A percentile compares a stretch with the other conserved stretches of the same genome.
Evolutionary conservation across 2,113 vertebrate species (phyloP).

Genomic region (Riparia riparia): DNA sequence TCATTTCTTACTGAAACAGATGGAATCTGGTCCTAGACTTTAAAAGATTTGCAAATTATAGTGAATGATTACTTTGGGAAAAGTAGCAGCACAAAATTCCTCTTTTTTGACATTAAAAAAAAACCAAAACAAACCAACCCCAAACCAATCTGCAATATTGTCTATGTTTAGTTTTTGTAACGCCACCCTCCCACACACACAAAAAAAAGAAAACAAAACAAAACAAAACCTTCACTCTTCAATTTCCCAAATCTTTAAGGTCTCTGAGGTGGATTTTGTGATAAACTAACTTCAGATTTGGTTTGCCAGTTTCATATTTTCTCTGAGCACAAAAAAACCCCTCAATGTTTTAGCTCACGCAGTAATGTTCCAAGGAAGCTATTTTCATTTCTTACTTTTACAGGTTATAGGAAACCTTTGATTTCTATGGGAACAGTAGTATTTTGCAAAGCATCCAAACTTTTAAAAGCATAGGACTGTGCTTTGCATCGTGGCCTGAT

Average conservation of each 20-base stretch:
- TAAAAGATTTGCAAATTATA: not conserved
- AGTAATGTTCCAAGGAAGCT: slow-evolving; percentile 1
- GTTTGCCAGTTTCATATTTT: slow-evolving; percentile 7
- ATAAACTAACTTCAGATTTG: not conserved
- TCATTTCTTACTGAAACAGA: not conserved
- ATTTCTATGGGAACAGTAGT: slow-evolving; percentile 34
- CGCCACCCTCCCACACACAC: not conserved
- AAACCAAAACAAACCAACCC: too few relatives aligned
- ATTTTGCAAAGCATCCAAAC: slow-evolving; percentile 36
- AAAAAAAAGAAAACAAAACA: too few relatives aligned
- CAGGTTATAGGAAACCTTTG: slow-evolving; percentile 8
- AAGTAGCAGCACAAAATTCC: not conserved
- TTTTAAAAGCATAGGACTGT: not conserved
- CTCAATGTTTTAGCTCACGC: not conserved
- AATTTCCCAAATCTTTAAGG: not conserved
- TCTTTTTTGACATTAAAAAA: not conserved
- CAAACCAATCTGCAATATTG: not conserved
- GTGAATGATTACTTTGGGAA: not conserved
- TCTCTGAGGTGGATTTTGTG: not conserved
- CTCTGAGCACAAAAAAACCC: not conserved
- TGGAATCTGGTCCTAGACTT: not conserved
- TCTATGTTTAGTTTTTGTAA: not conserved
- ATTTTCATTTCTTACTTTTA: slow-evolving; percentile 36
- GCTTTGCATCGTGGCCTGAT: slow-evolving; percentile 10
- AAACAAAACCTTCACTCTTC: not conserved